Evolutionary conservation across 1,140 invertebrate genomes (phyloP), one percentile per base, ranked within the genome.

Genomic region (Laupala kohalensis): DNA sequence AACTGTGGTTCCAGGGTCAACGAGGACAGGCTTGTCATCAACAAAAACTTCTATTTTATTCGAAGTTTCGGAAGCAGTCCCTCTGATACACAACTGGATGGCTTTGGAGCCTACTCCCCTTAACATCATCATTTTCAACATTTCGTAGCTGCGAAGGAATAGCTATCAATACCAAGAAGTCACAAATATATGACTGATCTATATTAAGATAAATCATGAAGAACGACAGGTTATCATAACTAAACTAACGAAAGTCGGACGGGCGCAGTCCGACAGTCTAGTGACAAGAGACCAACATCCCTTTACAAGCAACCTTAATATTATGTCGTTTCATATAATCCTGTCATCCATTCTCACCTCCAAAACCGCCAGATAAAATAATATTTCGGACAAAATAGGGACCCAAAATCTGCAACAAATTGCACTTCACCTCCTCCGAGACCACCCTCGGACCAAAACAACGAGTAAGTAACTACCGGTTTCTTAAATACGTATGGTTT

Each of bases 11-110:
- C 97, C 97, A 25, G 97, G 97, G 71, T 92, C 90, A 68, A 99
- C 97, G 76, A 92, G 83, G 5, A 99, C 96, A 75, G 90, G 89
- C 80, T 97, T 94, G 79, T 98, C 97, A 87, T 99, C 95, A 76
- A 99, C 94, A 83, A 98, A 99, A 15, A 99, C 91, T 85, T 99
- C 97, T 70, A 99, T 86, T 78, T 94, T 90, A 74, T 95, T 89
- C 19, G 91, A 89, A 73, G 80, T 79, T 69, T 77, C 74, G 19
- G 77, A 74, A 12, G 77, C 67, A 28, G 75, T 64, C 15, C 75
- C 75, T 69, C 78, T 76, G 29, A 67, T 53, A 37, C 28, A 70
- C 13, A 72, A 23, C 25, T 53, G 9, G 24, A 72, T 23, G 6
- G 24, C 37, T 53, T 19, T 67, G 15, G 65, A 26, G 12, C 37